Evolutionary conservation across 1,140 invertebrate species (phyloP).

Genomic region (Bombus cullumanus): DNA sequence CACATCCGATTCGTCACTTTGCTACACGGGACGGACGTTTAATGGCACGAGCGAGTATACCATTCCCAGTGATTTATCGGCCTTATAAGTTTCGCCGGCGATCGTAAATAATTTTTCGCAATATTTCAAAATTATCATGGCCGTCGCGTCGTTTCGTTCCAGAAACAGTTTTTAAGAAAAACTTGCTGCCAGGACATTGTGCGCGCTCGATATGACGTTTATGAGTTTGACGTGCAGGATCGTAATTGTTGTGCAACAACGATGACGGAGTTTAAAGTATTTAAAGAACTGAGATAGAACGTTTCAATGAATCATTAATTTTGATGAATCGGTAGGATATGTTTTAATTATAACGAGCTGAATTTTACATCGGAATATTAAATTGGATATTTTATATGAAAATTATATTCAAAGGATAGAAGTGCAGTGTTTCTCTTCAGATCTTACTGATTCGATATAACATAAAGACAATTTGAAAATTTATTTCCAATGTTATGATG

Average conservation of each 20-base stretch:
- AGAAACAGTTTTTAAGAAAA: not conserved
- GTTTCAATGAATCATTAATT: not conserved
- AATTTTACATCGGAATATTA: no score
- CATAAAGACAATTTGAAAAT: no score
- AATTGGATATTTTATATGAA: no score
- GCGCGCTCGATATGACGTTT: not conserved
- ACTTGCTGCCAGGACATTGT: not conserved
- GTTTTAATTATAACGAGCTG: no score
- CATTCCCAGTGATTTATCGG: conserved; percentile 40
- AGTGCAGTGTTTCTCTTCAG: no score
- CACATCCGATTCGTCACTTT: conserved; percentile 44
- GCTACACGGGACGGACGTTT: conserved; percentile 33
- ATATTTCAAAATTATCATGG: conserved; percentile 24
- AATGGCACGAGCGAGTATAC: conserved; percentile 26
- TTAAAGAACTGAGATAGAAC: not conserved
- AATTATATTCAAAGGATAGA: no score
- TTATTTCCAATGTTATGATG: no score
- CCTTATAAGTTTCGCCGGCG: conserved; percentile 16
- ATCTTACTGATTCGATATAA: no score
- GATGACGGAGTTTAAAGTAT: not conserved
- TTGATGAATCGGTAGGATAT: no score
- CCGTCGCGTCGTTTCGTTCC: not conserved
- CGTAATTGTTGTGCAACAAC: not conserved
- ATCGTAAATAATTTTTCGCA: conserved; percentile 45
- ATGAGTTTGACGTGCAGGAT: not conserved